These are phyloP conservation scores for Balaenoptera acutorostrata DNA, from an alignment of 2,113 vertebrate genomes.

Conservation along the genomic window DNA sequence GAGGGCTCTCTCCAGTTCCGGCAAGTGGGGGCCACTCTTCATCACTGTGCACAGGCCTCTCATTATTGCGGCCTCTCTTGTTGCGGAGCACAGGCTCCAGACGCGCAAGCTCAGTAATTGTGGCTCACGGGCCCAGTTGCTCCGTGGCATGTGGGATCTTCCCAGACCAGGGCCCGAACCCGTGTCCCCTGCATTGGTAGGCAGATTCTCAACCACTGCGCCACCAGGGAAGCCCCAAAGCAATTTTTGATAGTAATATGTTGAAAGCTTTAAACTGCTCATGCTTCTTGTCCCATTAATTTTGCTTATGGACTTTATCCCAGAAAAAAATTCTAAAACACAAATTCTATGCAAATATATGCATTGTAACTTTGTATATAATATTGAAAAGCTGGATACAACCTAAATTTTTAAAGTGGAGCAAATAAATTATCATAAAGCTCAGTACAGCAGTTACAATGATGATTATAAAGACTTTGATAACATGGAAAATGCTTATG, in stretches of 20 bases:
- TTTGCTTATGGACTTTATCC: conserved; percentile 1
- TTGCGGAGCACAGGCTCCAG: no score
- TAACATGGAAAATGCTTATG: not conserved
- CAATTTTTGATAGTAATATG: not conserved
- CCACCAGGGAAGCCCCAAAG: not conserved
- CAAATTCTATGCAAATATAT: not conserved
- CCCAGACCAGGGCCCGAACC: no score
- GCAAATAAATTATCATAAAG: not conserved
- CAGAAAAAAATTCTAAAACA: conserved; percentile 11
- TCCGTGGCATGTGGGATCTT: no score
- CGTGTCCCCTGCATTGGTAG: no score
- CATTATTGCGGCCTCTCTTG: no score
- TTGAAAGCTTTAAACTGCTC: conserved; percentile 1
- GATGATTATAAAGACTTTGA: not conserved
- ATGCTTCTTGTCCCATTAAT: not conserved
- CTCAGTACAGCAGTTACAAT: not conserved
- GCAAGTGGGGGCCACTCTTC: no score
- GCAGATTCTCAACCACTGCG: no score
- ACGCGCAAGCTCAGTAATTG: no score
- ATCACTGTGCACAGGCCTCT: rapidly evolving
- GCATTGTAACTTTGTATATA: not conserved
- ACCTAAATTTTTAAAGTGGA: not conserved
- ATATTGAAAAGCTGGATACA: not conserved
- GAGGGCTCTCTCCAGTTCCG: no score
- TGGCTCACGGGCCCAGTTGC: no score